phyloP scores from a whole-genome alignment of 2,888 invertebrate genomes.

The Pheosia tremula region DNA sequence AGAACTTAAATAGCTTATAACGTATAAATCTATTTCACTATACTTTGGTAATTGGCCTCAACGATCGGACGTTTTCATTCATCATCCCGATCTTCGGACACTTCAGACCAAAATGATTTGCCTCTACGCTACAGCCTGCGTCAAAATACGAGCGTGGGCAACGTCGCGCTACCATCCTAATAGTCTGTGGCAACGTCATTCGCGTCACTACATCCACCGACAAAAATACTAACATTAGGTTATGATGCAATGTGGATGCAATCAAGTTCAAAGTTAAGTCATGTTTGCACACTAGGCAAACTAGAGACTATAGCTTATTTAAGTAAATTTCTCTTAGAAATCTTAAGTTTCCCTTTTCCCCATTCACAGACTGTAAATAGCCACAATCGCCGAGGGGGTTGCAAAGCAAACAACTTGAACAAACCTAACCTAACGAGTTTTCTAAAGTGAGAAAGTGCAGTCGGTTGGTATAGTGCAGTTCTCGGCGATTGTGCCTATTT shows the following conservation, averaged over 20 bases:
- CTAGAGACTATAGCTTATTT: too few relatives aligned
- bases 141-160: constrained; percentile 14
- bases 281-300: neutral
- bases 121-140: constrained; percentile 11
- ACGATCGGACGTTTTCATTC: neutral
- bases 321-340: too few relatives aligned
- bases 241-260: neutral
- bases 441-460: too few relatives aligned
- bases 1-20: neutral
- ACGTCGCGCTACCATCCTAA: constrained; percentile 15
- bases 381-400: too few relatives aligned
- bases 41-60: neutral
- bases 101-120: constrained; percentile 9
- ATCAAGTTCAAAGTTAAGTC: too few relatives aligned
- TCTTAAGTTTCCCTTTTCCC: too few relatives aligned
- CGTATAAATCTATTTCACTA: neutral
- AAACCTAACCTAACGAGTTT: too few relatives aligned
- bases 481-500: too few relatives aligned
- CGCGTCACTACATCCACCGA: neutral
- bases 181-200: too few relatives aligned
- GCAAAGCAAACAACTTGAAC: too few relatives aligned
- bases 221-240: neutral
- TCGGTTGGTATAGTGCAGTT: too few relatives aligned
- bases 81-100: neutral
- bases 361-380: too few relatives aligned